A percentile compares a stretch with the other conserved stretches of the same genome.
phyloP scores from a whole-genome alignment of 2,113 vertebrate genomes.

The Embiotoca jacksoni region DNA sequence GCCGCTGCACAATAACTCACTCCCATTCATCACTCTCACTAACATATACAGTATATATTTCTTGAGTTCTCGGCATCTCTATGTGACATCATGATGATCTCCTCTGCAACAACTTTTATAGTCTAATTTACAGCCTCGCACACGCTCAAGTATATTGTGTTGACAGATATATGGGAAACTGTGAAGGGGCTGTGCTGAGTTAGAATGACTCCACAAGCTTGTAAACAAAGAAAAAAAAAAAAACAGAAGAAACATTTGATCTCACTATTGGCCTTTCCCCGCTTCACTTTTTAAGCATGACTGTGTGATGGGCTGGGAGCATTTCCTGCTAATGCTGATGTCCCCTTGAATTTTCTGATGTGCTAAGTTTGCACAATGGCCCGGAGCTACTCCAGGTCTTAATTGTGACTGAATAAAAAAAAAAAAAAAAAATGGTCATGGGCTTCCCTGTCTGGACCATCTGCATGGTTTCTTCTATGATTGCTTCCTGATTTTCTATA shows the following conservation, averaged over 20 bases:
- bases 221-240: slow-evolving; percentile 54
- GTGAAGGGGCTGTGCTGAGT: slow-evolving; percentile 31
- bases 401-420: slow-evolving; percentile 40
- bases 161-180: slow-evolving; percentile 66
- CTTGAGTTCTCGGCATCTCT: not conserved
- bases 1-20: slow-evolving; percentile 18
- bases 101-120: slow-evolving; percentile 43
- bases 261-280: slow-evolving; percentile 3
- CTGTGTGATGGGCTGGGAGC: not conserved
- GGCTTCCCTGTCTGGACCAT: slow-evolving; percentile 59
- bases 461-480: slow-evolving; percentile 69
- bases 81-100: slow-evolving; percentile 49
- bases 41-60: slow-evolving; percentile 8
- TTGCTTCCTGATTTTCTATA: slow-evolving; percentile 80
- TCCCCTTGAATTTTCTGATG: slow-evolving; percentile 50
- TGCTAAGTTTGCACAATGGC: slow-evolving; percentile 48
- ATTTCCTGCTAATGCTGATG: slow-evolving; percentile 40
- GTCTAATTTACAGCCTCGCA: slow-evolving; percentile 38
- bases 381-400: slow-evolving; percentile 38
- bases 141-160: slow-evolving; percentile 29
- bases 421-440: slow-evolving; percentile 36
- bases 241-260: slow-evolving; percentile 43
- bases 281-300: slow-evolving; percentile 20
- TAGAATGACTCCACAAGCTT: slow-evolving; percentile 43
- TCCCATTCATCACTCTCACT: slow-evolving; percentile 7